Percentiles rank a stretch among this genome's conserved stretches.
phyloP scores from a whole-genome alignment of 2,888 invertebrate species.

The Ophraella communa region DNA sequence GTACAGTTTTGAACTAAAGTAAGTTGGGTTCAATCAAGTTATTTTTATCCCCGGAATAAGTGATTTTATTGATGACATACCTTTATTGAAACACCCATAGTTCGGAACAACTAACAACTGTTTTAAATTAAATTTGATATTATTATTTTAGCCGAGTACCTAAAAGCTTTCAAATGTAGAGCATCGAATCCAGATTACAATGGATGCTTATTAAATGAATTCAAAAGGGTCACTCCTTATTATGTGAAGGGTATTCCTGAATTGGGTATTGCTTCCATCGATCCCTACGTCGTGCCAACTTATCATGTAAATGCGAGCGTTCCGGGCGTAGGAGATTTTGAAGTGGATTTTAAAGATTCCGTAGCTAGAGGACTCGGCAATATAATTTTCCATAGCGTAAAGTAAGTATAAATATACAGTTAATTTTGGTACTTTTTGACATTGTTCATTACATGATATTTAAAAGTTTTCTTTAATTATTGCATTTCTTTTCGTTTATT shows the following conservation, averaged over 20 bases:
- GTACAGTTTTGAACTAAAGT: no score
- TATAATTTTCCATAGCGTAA: not conserved
- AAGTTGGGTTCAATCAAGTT: no score
- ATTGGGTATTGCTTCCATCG: not conserved
- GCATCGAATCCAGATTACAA: not conserved
- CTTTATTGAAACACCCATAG: no score
- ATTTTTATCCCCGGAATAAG: no score
- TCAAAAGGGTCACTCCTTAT: not conserved
- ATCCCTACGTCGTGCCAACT: not conserved
- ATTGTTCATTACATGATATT: no score
- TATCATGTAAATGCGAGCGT: not conserved
- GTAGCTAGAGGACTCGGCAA: not conserved
- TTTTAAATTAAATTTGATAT: not conserved
- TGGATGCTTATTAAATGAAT: not conserved
- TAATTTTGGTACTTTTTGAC: no score
- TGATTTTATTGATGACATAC: not conserved
- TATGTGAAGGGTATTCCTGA: not conserved
- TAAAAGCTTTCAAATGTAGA: not conserved
- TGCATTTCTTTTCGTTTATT: no score
- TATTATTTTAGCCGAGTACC: not conserved
- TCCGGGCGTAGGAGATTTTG: not conserved
- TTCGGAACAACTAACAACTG: no score
- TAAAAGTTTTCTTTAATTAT: no score
- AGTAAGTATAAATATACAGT: not conserved
- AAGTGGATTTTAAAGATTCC: not conserved